Conservation (phyloP, 1,140 invertebrate genomes). For the Planococcus citri region DNA sequence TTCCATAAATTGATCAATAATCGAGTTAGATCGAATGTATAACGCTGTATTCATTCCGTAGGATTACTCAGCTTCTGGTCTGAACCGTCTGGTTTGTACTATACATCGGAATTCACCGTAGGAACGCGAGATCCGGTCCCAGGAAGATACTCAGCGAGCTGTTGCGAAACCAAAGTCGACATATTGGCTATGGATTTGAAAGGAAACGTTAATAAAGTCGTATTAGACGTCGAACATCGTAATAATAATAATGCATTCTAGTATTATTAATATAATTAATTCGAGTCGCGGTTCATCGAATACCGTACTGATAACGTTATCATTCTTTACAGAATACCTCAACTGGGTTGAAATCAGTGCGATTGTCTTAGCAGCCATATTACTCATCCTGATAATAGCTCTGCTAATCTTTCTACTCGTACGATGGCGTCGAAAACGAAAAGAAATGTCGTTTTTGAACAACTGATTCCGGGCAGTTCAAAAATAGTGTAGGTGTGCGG, state of each 20-base stretch:
- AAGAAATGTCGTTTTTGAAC: conserved; percentile 1
- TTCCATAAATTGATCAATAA: neutral
- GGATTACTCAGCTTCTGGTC: conserved; percentile 26
- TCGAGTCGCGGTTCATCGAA: neutral
- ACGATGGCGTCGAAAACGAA: conserved; percentile 25
- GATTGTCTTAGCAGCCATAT: conserved; percentile 26
- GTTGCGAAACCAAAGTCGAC: conserved; percentile 27
- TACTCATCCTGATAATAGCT: conserved; percentile 24
- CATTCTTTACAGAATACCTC: conserved; percentile 27
- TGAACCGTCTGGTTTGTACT: conserved; percentile 24
- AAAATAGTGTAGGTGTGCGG: no score
- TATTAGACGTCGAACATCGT: conserved; percentile 27
- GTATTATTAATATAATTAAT: neutral
- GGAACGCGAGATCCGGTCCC: conserved; percentile 26
- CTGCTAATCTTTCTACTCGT: conserved; percentile 23
- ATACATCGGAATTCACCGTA: conserved; percentile 25
- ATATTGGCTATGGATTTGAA: conserved; percentile 27
- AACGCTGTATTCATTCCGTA: no score
- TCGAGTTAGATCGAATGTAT: no score
- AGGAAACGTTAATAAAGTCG: conserved; percentile 25
- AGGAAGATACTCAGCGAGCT: conserved; percentile 26
- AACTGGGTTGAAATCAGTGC: conserved; percentile 26
- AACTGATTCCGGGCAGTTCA: no score
- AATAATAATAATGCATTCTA: no score
- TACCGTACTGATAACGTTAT: neutral